Evolutionary conservation across 1,140 invertebrate genomes (phyloP).

Genomic region (Lerema accius): DNA sequence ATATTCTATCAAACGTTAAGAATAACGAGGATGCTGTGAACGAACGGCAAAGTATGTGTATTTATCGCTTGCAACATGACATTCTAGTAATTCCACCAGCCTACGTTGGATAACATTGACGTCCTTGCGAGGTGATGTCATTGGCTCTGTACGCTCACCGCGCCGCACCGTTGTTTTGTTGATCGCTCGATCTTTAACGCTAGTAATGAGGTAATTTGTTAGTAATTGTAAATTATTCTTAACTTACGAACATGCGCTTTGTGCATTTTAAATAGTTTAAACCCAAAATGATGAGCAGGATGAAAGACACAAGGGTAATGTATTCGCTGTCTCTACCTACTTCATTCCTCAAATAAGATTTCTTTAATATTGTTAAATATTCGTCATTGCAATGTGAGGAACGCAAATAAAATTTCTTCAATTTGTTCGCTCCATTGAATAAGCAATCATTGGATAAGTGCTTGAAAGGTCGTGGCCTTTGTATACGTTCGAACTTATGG

Average conservation of each 20-base stretch:
- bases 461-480: conserved; percentile 28
- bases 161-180: conserved; percentile 5
- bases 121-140: conserved; percentile 49
- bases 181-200: conserved; percentile 2
- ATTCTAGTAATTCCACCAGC: conserved; percentile 29
- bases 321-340: background rate
- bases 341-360: background rate
- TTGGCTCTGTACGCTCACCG: conserved; percentile 34
- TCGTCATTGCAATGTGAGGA: conserved; percentile 15
- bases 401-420: conserved; percentile 33
- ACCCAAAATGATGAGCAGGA: background rate
- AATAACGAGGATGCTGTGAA: background rate
- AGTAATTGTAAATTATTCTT: background rate
- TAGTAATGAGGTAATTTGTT: background rate
- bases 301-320: too few relatives aligned
- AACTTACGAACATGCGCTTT: background rate
- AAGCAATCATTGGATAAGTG: conserved; percentile 26
- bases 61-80: conserved; percentile 14
- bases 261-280: background rate
- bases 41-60: background rate
- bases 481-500: conserved; percentile 11
- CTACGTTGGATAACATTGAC: conserved; percentile 40
- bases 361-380: conserved; percentile 15
- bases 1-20: background rate
- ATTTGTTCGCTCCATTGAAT: conserved; percentile 26